These are phyloP conservation scores for Pseudococcus jackbeardsleyi DNA, from an alignment of 2,888 invertebrate species.

Conservation along the genomic window DNA sequence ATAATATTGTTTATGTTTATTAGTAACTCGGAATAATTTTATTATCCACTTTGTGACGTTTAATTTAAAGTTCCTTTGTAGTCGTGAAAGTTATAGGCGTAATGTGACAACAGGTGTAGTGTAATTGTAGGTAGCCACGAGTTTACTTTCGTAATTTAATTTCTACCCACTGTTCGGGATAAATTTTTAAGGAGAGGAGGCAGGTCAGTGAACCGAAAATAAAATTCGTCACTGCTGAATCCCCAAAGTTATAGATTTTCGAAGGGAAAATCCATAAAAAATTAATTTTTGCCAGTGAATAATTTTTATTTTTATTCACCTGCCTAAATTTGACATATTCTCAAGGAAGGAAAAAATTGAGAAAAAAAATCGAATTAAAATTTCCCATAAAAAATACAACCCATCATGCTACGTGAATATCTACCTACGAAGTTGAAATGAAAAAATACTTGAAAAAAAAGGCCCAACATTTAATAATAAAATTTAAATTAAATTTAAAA, in stretches of 20 bases:
- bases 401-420: no score
- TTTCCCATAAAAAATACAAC: neutral
- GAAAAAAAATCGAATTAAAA: neutral
- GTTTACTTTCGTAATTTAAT: neutral
- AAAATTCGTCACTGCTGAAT: no score
- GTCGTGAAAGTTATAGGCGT: constrained; percentile 10
- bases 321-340: neutral
- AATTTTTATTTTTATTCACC: neutral
- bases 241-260: neutral
- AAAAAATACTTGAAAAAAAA: neutral
- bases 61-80: constrained; percentile 16
- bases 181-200: no score
- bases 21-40: neutral
- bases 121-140: constrained; percentile 12
- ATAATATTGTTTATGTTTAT: constrained; percentile 22
- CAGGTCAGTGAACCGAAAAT: no score
- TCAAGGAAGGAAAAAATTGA: neutral
- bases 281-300: neutral
- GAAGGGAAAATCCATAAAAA: neutral
- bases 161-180: neutral
- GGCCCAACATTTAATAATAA: constrained; percentile 26
- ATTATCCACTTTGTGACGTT: constrained; percentile 6
- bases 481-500: constrained; percentile 49
- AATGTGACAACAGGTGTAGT: constrained; percentile 28
- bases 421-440: no score